Base-by-base conservation (phyloP, 2,888 invertebrate species). In the Cheilosia variabilis region DNA sequence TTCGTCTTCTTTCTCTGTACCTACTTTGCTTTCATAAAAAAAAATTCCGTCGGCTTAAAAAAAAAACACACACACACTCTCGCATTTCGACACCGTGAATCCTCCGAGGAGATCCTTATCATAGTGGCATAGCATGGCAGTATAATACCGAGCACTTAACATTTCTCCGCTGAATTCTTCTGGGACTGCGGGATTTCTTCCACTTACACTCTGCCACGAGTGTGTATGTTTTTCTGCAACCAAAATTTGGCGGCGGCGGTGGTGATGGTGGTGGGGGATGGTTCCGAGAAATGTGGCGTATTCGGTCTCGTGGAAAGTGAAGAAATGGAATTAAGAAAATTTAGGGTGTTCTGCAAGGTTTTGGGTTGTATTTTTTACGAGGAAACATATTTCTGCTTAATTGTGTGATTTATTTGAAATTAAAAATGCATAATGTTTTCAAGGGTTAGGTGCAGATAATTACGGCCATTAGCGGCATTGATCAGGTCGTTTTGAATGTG, bases 91-190 rank as follows among this genome's bases (percentile, higher is more conserved):
- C 62, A 58, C 62, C 68, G 65, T 24, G 53, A 69, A 55, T 87
- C 69, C 87, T 78, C 77, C 34, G 37, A 55, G 69, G 82, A 87
- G 81, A 82, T 87, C 73, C 82, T 82, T 78, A 77, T 82, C 82
- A 73, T 73, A 77, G 81, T 87, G 69, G 66, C 73, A 47, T 76
- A 62, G 78, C 72, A 41, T 73, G 73, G 73, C 53, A 72, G 77
- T 87, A 87, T 81, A 77, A 87, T 77, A 73, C 86, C 68, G 52
- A 82, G 87, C 87, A 87, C 87, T 87, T 87, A 87, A 87, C 72
- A 65, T 81, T 79, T 87, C 82, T 73, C 82, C 77, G 63, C 77
- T 72, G 58, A 77, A 78, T 82, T 78, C 77, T 73, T 69, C 13
- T 72, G 81, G 86, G 79, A 75, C 58, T 80, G 84, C 53, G 69